phyloP scores from a whole-genome alignment of 2,113 vertebrate species.

The Ophthalmolycus amberensis region DNA sequence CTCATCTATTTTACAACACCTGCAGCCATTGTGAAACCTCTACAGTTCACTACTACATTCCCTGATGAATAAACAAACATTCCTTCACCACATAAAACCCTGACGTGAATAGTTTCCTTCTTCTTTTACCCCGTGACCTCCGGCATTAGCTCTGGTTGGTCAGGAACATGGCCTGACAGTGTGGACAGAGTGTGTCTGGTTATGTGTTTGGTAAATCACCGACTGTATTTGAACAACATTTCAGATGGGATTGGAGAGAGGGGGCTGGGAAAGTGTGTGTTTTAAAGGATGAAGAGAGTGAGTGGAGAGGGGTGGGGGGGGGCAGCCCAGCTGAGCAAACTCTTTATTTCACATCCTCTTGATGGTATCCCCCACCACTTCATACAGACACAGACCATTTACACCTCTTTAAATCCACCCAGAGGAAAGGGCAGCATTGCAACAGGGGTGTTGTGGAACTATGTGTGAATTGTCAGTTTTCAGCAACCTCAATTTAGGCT shows the following conservation, averaged over 20 bases:
- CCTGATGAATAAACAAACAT: neutral
- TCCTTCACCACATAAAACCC: neutral
- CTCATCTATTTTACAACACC: neutral
- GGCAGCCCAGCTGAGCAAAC: slow-evolving; percentile 82
- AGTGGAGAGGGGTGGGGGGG: slow-evolving; percentile 6
- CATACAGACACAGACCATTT: slow-evolving; percentile 45
- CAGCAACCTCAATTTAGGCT: neutral
- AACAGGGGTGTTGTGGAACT: neutral
- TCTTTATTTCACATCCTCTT: slow-evolving; percentile 82
- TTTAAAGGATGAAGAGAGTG: slow-evolving; percentile 35
- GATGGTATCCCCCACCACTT: slow-evolving; percentile 61
- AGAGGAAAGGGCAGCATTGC: slow-evolving; percentile 9
- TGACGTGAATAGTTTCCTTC: neutral
- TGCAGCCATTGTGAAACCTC: neutral
- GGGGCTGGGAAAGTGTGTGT: slow-evolving; percentile 60
- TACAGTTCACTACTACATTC: neutral
- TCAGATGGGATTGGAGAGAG: slow-evolving; percentile 40
- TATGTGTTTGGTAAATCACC: slow-evolving; percentile 72
- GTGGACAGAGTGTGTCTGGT: slow-evolving; percentile 41
- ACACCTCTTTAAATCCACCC: slow-evolving; percentile 60
- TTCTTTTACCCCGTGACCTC: slow-evolving; percentile 36
- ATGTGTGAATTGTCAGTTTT: neutral
- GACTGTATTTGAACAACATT: slow-evolving; percentile 76
- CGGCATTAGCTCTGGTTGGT: slow-evolving; percentile 43
- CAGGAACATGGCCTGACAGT: slow-evolving; percentile 51